These are phyloP conservation scores for Helicoverpa zea DNA, from an alignment of 1,140 invertebrate genomes.

Conservation along the genomic window DNA sequence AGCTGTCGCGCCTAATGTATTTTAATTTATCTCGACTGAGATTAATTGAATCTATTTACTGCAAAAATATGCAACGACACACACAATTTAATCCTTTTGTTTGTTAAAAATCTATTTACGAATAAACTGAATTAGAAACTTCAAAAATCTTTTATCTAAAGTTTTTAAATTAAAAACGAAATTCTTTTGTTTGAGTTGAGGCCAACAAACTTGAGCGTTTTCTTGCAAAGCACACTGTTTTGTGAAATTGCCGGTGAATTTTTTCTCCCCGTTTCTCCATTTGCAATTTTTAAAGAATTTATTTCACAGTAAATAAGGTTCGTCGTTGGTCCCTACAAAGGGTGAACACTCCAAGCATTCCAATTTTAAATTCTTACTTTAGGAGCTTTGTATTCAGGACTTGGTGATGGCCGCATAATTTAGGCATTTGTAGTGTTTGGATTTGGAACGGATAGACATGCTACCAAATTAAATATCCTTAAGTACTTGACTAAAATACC, in stretches of 20 bases:
- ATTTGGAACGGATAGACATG: slow-evolving; percentile 15
- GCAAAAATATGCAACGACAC: slow-evolving; percentile 36
- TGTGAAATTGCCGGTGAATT: slow-evolving; percentile 36
- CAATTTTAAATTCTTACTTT: slow-evolving; percentile 45
- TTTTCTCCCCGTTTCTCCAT: slow-evolving; percentile 37
- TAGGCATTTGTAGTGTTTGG: not conserved
- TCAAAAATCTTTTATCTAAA: slow-evolving; percentile 43
- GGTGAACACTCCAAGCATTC: slow-evolving; percentile 41
- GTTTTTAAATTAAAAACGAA: slow-evolving; percentile 50
- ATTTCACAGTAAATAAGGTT: slow-evolving; percentile 32
- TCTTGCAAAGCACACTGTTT: slow-evolving; percentile 43
- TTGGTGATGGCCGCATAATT: slow-evolving; percentile 41
- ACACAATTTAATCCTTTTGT: slow-evolving; percentile 31
- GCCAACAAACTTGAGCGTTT: slow-evolving; percentile 46
- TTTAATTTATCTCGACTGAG: slow-evolving; percentile 44
- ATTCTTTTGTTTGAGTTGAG: slow-evolving; percentile 48
- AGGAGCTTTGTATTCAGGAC: slow-evolving; percentile 32
- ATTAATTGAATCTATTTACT: slow-evolving; percentile 47
- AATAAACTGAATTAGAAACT: slow-evolving; percentile 36
- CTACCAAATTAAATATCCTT: slow-evolving; percentile 5
- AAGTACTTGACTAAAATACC: not conserved
- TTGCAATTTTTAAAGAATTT: slow-evolving; percentile 39
- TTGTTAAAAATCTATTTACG: slow-evolving; percentile 30
- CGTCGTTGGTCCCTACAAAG: slow-evolving; percentile 31
- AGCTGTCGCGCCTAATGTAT: slow-evolving; percentile 42